Conservation (phyloP, 1,140 invertebrate genomes). For the Camponotus vicinus region DNA sequence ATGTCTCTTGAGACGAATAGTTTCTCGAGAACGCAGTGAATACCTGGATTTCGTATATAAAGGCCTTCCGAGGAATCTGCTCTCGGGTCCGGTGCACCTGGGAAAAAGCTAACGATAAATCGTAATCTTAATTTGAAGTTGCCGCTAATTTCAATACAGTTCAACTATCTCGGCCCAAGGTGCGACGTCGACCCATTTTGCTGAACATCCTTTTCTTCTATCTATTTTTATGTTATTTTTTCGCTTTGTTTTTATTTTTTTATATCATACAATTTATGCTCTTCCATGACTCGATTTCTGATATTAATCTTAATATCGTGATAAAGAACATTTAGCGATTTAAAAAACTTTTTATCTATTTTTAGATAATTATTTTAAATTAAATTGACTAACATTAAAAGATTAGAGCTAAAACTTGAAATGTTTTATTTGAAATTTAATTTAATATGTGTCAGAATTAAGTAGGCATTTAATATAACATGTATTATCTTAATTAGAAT, state of each 20-base stretch:
- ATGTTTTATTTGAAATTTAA: too few relatives aligned
- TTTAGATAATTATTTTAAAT: too few relatives aligned
- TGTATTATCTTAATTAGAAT: background rate
- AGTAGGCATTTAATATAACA: background rate
- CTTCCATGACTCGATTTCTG: background rate
- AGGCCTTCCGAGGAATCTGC: rapidly evolving
- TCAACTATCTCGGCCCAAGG: constrained; percentile 76
- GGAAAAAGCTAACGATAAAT: constrained; percentile 76
- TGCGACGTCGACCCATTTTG: constrained; percentile 78
- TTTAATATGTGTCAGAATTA: background rate
- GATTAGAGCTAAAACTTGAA: too few relatives aligned
- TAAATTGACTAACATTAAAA: too few relatives aligned
- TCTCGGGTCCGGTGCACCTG: constrained; percentile 78
- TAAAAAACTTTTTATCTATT: background rate
- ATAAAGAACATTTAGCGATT: background rate
- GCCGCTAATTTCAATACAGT: constrained; percentile 67
- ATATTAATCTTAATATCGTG: constrained; percentile 1
- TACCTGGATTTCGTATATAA: constrained; percentile 70
- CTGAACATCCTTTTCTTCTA: constrained; percentile 15
- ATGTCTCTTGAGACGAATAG: constrained; percentile 54
- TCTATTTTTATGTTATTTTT: background rate
- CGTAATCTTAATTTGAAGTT: constrained; percentile 68
- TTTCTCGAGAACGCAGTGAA: constrained; percentile 63
- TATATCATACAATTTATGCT: background rate
- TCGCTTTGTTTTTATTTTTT: too few relatives aligned